A percentile compares a stretch with the other conserved stretches of the same genome.
Evolutionary conservation across 2,113 vertebrate genomes (phyloP).

Genomic region (Fukomys damarensis): DNA sequence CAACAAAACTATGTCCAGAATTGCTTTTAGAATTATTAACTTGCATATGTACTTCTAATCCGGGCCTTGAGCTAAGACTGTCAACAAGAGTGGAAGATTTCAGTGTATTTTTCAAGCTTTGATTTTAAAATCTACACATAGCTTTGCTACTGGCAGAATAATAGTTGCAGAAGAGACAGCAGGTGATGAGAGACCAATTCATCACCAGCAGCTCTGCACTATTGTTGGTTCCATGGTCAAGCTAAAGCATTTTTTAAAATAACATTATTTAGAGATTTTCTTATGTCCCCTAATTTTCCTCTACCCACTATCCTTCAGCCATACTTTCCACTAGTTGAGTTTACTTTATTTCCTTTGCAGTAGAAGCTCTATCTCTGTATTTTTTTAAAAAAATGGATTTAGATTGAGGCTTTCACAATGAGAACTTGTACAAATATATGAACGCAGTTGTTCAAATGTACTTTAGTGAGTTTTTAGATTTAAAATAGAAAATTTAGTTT

Average conservation of each 20-base stretch:
- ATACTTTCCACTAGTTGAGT: not conserved
- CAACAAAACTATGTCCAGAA: not conserved
- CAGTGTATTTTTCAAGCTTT: conserved; percentile 62
- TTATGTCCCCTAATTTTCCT: not conserved
- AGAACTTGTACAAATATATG: not conserved
- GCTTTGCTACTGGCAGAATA: conserved; percentile 69
- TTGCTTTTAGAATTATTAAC: conserved; percentile 28
- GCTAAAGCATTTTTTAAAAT: not conserved
- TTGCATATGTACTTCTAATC: not conserved
- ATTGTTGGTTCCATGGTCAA: not conserved
- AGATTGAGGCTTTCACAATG: not conserved
- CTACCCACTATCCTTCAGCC: not conserved
- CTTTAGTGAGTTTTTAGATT: conserved; percentile 3
- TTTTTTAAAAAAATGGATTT: not conserved
- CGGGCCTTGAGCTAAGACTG: conserved; percentile 62
- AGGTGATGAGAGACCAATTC: not conserved
- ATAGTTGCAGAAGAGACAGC: conserved; percentile 25
- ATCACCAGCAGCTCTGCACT: not conserved
- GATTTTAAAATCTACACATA: conserved; percentile 70
- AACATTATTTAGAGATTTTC: conserved; percentile 10
- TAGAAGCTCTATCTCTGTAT: not conserved
- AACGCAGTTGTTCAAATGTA: not conserved
- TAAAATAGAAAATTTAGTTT: not conserved
- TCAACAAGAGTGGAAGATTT: conserved; percentile 56
- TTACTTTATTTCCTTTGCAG: not conserved